Base-by-base conservation (phyloP, 2,797 vertebrate genomes). In the Danionella dracula region DNA sequence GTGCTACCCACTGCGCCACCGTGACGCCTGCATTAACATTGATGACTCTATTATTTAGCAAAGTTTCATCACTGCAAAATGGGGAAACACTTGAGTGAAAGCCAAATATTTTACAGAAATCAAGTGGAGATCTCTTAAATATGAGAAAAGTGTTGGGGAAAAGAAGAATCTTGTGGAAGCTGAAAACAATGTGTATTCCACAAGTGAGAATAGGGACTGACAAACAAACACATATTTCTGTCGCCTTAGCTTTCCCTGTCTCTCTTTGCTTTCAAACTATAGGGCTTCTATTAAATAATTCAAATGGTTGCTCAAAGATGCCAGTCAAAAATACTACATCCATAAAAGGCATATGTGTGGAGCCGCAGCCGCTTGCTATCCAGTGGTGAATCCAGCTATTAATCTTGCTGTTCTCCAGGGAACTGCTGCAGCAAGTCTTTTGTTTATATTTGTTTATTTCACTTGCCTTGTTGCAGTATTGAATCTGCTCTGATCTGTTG, bases 291-390 rank as follows among this genome's bases (percentile, higher is more conserved):
- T 90, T 90, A 87, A 90, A 90, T 90, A 88, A 90, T 90, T 90
- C 85, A 90, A 87, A 88, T 78, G 76, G 80, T 78, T 85, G 84
- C 86, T 83, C 84, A 86, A 80, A 79, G 82, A 87, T 85, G 87
- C 85, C 87, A 87, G 88, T 89, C 88, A 89, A 87, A 90, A 88
- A 90, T 90, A 90, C 87, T 87, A 85, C 83, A 76, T 80, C 85
- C 83, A 86, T 89, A 89, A 90, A 89, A 88, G 84, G 77, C 66
- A 42, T 27, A 27, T 75, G 83, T 88, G 84, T 87, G 76, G 84
- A 81, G 83, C 82, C 59, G 72, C 76, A 76, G 81, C 80, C 65
- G 80, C 80, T 79, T 74, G 76, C 72, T 84, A 83, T 80, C 81
- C 84, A 76, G 81, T 79, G 84, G 86, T 81, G 87, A 88, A 87